These are phyloP conservation scores for Arctopsyche grandis DNA, from an alignment of 1,140 invertebrate genomes.

Conservation along the genomic window DNA sequence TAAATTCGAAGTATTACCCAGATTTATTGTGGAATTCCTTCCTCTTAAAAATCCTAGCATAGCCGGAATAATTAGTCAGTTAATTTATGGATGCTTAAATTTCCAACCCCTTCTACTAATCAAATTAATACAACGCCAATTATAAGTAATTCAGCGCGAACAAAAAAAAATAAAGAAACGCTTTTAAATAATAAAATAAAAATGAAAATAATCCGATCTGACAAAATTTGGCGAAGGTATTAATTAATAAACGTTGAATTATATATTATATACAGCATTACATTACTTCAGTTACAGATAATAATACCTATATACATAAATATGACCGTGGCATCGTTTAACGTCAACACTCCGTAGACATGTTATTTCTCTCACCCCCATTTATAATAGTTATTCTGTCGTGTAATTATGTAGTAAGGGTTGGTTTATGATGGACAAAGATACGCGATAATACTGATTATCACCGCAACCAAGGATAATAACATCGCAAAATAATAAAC, in stretches of 20 bases:
- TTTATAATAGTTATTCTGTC: slow-evolving; percentile 16
- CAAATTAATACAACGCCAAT: too few species aligned
- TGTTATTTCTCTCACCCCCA: not conserved
- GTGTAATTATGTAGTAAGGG: slow-evolving; percentile 9
- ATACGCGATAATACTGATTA: not conserved
- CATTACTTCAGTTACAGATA: slow-evolving; percentile 3
- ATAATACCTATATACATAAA: not conserved
- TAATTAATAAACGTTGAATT: not conserved
- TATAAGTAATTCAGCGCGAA: too few species aligned
- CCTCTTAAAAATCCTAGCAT: not conserved
- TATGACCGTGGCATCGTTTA: not conserved
- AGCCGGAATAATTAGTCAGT: not conserved
- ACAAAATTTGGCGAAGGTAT: too few species aligned
- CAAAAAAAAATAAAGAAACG: too few species aligned
- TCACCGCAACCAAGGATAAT: not conserved
- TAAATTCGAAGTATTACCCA: not conserved
- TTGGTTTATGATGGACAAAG: slow-evolving; percentile 6
- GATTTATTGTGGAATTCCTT: not conserved
- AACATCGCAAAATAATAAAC: not conserved
- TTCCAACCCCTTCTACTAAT: too few species aligned
- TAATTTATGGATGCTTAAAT: not conserved
- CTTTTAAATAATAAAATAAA: too few species aligned
- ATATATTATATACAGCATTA: not conserved
- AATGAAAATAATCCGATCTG: too few species aligned
- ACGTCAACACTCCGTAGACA: not conserved